A percentile compares a stretch with the other conserved stretches of the same genome.
Evolutionary conservation across 2,113 vertebrate genomes (phyloP).

Genomic region (Oplegnathus fasciatus): DNA sequence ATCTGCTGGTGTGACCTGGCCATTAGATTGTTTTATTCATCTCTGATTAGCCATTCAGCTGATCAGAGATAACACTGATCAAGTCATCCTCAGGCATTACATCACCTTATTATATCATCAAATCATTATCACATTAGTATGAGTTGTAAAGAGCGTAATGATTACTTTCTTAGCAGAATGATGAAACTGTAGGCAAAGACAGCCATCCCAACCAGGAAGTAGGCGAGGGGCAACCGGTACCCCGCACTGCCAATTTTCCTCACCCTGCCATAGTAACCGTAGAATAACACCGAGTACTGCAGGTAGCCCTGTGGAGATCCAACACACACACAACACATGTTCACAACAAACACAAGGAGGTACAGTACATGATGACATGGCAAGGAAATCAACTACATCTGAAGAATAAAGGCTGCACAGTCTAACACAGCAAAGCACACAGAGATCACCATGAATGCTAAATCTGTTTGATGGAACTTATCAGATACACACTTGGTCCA

Average conservation of each 20-base stretch:
- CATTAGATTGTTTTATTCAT: background rate
- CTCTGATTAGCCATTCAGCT: background rate
- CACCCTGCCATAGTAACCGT: conserved; percentile 94
- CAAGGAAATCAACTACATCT: background rate
- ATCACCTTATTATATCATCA: background rate
- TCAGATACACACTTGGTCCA: background rate
- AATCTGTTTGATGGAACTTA: background rate
- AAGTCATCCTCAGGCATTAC: background rate
- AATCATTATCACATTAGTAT: background rate
- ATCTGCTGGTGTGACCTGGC: background rate
- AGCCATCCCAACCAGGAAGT: conserved; percentile 98
- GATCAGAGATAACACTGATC: background rate
- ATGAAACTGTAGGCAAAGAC: conserved; percentile 99
- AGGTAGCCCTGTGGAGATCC: conserved; percentile 93
- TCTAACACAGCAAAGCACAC: background rate
- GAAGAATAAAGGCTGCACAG: background rate
- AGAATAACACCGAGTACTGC: conserved; percentile 97
- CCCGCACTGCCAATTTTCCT: conserved; percentile 93
- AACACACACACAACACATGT: conserved; percentile 26
- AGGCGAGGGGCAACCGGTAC: conserved; percentile 94
- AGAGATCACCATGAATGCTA: background rate
- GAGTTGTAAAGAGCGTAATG: background rate
- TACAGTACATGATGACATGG: background rate
- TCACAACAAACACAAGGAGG: background rate
- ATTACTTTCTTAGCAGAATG: conserved; percentile 96